Base-by-base conservation (phyloP, 2,888 invertebrate genomes). In the Sphaerophoria rueppellii region DNA sequence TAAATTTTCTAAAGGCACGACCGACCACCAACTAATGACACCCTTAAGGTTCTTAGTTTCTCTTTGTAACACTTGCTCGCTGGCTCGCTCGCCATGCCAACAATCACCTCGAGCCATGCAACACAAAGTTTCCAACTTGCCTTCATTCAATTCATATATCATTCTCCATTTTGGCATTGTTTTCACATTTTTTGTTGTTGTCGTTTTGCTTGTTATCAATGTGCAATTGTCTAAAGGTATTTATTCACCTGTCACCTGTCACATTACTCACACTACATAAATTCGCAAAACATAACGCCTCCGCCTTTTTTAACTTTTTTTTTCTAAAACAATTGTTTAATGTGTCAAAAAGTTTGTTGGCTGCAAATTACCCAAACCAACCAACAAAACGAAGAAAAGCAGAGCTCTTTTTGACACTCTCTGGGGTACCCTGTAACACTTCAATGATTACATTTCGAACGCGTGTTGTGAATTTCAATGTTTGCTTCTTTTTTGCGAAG, bases 221-320 rank as follows among this genome's bases (percentile, higher is more conserved):
- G 58, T 24, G 67, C 24, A 63, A 48, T 48, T 57, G 58, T 60
- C 54, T 65, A 52, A 48, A 24, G 46, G 46, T 81, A 57, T 65
- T 65, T 48, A 76, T 58, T 48, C 67, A 76, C 24, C 82, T 79
- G 82, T 83, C 82, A 83, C 58, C 60, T 71, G 65, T 70, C 79
- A 65, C 76, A 72, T 63, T 50, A 54, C 55, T 67, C 57, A 43
- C 57, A 67, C 46, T 9, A 16, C 54, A 43, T 12, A 46, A 61
- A 48, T 50, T 54, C 35, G 58, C n/a, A 7, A 52, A 24, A 58
- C 40, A 60, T 43, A 40, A 60, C 60, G 40, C 60, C 60, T 40
- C 24, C 60, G 40, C 12, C 11, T 43, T 43, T 43, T 43, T 43
- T 9, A 3, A 40, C 40, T 40, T 6, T 43, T 43, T 43, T 43